Evolutionary conservation across 2,113 vertebrate species (phyloP), one percentile per base, ranked within the genome.

Genomic region (Thymallus thymallus): DNA sequence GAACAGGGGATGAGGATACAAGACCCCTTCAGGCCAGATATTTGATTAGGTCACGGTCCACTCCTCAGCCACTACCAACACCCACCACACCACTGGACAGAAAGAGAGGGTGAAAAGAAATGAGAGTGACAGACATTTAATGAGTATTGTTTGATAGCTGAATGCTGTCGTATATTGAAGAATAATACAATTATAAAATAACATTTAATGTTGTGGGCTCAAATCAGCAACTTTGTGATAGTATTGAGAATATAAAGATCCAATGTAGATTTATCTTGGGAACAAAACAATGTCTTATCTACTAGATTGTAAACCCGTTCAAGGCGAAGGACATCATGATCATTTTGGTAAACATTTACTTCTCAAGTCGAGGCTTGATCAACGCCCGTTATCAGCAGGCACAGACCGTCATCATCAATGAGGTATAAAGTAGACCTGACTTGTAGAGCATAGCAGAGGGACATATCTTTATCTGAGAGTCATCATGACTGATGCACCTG

Each of bases 1-100:
- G 24, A 24, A 32, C 77, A 79, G 4, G 77, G 77, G 67, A 79
- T 74, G 67, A 71, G 41, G 20, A 60, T 16, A 29, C 77, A 78
- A 10, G 76, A 74, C 18, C 71, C 72, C 1, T 14, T 26, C 29
- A 74, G 26, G 23, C 58, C 46, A 5, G n/a, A 68, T 3, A 74
- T 32, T 67, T 64, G 2, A 3, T 10, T 0, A 1, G 76, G 76
- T 65, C 1, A 78, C 71, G n/a, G 22, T 41, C 76, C 76, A 79
- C 30, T 48, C 6, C 3, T 60, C 22, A 4, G 23, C 56, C 12
- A 41, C 48, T 30, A 56, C 23, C 24, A 55, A 14, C 23, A 26
- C 41, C 16, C n/a, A 24, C 46, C 72, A 67, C 13, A 72, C 6
- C 29, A 56, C 79, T 46, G 66, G n/a, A 14, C 32, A 67, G 30